Conservation (phyloP, 2,113 vertebrate genomes). For the Cephalopholis sonnerati region DNA sequence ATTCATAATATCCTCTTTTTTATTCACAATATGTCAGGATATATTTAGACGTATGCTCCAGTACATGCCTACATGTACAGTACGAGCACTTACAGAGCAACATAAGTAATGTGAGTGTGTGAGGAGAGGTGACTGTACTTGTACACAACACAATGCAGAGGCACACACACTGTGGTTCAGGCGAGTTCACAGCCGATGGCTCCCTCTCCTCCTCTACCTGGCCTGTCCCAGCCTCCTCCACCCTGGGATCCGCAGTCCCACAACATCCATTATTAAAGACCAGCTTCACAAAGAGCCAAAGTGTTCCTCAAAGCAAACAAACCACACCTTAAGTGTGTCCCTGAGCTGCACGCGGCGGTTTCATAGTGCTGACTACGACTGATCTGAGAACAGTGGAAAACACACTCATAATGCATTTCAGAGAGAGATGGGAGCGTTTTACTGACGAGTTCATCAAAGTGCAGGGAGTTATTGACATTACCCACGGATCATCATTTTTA, state of each 20-base stretch:
- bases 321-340: slow-evolving; percentile 66
- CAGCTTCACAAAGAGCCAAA: slow-evolving; percentile 68
- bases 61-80: slow-evolving; percentile 4
- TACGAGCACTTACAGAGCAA: slow-evolving; percentile 24
- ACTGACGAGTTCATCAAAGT: slow-evolving; percentile 6
- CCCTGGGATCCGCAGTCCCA: slow-evolving; percentile 77
- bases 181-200: slow-evolving; percentile 42
- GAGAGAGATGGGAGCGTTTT: slow-evolving; percentile 19
- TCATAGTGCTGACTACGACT: slow-evolving; percentile 62
- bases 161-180: slow-evolving; percentile 38
- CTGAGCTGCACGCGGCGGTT: slow-evolving; percentile 47
- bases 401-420: slow-evolving; percentile 42
- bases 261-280: slow-evolving; percentile 79
- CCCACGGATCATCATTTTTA: background rate
- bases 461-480: background rate
- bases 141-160: slow-evolving; percentile 38
- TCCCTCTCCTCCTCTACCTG: slow-evolving; percentile 56
- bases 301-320: slow-evolving; percentile 63
- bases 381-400: slow-evolving; percentile 50
- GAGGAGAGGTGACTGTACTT: slow-evolving; percentile 16
- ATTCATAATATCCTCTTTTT: slow-evolving; percentile 1
- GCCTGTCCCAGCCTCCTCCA: slow-evolving; percentile 59
- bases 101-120: background rate
- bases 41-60: slow-evolving; percentile 22
- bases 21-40: slow-evolving; percentile 9